Evolutionary conservation across 2,797 vertebrate genomes (phyloP).

Genomic region (Toxotes lorentzi): DNA sequence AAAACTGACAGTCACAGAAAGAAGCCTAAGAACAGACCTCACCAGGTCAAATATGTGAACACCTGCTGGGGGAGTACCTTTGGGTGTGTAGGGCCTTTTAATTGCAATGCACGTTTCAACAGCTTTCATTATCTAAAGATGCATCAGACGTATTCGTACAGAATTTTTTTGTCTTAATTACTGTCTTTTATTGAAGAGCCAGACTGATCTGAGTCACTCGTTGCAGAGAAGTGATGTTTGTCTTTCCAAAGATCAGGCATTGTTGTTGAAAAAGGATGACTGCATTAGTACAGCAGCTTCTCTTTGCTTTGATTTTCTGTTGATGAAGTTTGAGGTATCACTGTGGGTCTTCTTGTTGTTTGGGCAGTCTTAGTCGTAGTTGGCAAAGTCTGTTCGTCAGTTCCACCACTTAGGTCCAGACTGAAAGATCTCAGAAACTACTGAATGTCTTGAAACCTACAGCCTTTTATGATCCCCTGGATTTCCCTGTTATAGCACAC

Average conservation of each 20-base stretch:
- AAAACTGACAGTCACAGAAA: neutral
- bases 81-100: neutral
- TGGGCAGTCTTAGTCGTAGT: neutral
- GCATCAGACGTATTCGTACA: neutral
- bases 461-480: too few species aligned
- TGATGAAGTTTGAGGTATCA: neutral
- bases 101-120: neutral
- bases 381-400: neutral
- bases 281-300: neutral
- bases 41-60: neutral
- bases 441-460: neutral
- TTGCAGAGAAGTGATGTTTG: neutral
- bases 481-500: too few species aligned
- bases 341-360: neutral
- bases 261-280: neutral
- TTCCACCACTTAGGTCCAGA: neutral
- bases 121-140: too few species aligned
- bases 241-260: conserved; percentile 1
- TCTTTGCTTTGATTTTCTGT: conserved; percentile 7
- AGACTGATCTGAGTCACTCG: neutral
- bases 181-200: neutral
- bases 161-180: neutral
- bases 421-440: neutral
- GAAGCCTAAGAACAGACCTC: neutral
- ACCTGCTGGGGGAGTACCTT: neutral